phyloP scores from a whole-genome alignment of 2,113 vertebrate genomes.

The Triplophysa rosa region DNA sequence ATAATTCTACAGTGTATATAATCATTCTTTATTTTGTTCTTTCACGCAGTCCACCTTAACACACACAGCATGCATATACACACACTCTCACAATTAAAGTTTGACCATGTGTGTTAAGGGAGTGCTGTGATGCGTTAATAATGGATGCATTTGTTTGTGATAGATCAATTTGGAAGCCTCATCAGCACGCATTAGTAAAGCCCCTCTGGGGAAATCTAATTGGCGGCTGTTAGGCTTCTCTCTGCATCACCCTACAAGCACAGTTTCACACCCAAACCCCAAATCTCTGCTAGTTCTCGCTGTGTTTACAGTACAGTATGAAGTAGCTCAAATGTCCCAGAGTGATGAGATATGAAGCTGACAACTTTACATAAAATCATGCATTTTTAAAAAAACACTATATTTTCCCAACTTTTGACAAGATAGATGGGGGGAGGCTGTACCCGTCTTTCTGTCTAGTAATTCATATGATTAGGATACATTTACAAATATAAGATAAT shows the following conservation, averaged over 20 bases:
- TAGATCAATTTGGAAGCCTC: constrained; percentile 45
- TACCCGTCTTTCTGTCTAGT: neutral
- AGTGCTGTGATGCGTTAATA: constrained; percentile 36
- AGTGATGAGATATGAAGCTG: neutral
- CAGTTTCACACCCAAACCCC: constrained; percentile 5
- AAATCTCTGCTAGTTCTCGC: neutral
- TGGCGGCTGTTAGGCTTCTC: constrained; percentile 37
- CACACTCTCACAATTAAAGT: neutral
- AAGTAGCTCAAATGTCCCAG: constrained; percentile 9
- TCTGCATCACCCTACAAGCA: constrained; percentile 5
- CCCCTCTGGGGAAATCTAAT: constrained; percentile 36
- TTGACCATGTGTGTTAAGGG: constrained; percentile 13
- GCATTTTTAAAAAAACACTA: neutral
- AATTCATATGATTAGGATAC: constrained; percentile 7
- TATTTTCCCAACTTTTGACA: neutral
- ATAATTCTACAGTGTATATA: neutral
- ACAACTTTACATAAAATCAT: neutral
- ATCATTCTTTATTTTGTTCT: constrained; percentile 1
- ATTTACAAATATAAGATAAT: constrained; percentile 24
- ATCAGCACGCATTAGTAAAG: constrained; percentile 38
- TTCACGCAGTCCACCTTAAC: neutral
- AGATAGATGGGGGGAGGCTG: neutral
- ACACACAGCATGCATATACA: neutral
- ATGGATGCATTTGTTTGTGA: constrained; percentile 39
- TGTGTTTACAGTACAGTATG: neutral